Base-by-base conservation (phyloP, 1,140 invertebrate genomes). In the Tribolium castaneum region DNA sequence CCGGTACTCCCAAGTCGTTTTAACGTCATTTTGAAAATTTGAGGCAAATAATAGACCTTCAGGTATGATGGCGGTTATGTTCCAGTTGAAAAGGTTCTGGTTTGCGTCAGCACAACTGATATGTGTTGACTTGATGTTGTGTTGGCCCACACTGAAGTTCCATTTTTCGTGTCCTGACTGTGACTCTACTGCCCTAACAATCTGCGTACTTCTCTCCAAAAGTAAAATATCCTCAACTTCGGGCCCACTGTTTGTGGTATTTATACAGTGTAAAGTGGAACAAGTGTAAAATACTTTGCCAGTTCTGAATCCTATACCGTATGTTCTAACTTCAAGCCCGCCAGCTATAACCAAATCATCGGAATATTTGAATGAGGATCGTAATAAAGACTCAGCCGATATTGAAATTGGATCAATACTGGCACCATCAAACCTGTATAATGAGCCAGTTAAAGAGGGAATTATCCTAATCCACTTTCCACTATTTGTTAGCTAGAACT, bases 81-180 rank as follows among this genome's bases (percentile, higher is more conserved):
- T 90, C 76, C 89, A 88, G 83, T 92, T 88, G 25, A 86, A 85
- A 30, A 87, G 83, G 13, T 87, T 83, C 10, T 87, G 79, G 66
- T 87, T 83, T 22, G 85, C 16, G 70, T 85, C 78, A 5, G 78
- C 73, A 73, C 73, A 81, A 49, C 84, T 83, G 70, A 82, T 84
- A 84, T 84, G 84, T 1, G 85, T 80, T n/a, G 96, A 82, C 54
- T 92, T 91, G 35, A 98, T 80, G 80, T 97, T 92, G 87, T 97
- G 94, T 78, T 95, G 92, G 1, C 94, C 96, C 30, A 98, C 96
- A 87, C 95, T 97, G 84, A 97, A 99, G 88, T 98, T 98, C 97
- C 97, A 98, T 83, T 95, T 95, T 89, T 98, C 97, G 56, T 87
- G 84, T 6, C 97, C 97, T 34, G 91, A 92, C 34, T 92, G 89